Evolutionary conservation across 2,888 invertebrate genomes (phyloP).

Genomic region (Omphaloscelis lunosa): DNA sequence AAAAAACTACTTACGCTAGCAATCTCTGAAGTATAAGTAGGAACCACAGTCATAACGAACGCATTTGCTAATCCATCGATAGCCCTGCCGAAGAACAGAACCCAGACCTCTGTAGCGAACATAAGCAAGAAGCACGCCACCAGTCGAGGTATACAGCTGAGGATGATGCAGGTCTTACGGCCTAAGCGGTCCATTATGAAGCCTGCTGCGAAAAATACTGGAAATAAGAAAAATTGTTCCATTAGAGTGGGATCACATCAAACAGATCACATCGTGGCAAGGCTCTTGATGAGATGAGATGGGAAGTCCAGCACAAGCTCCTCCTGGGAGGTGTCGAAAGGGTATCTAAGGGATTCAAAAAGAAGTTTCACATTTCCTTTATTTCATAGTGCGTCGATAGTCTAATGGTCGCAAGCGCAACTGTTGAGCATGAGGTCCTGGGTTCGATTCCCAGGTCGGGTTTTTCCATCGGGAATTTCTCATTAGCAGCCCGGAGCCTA

Average conservation of each 20-base stretch:
- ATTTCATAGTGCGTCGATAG: not conserved
- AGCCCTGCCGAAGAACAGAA: slow-evolving; percentile 71
- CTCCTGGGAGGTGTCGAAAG: not conserved
- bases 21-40: slow-evolving; percentile 79
- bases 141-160: slow-evolving; percentile 70
- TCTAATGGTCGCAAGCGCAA: too few species aligned
- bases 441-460: too few species aligned
- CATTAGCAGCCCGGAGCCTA: too few species aligned
- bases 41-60: slow-evolving; percentile 68
- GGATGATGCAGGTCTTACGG: slow-evolving; percentile 66
- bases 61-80: slow-evolving; percentile 68
- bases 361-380: not conserved
- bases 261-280: not conserved
- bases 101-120: slow-evolving; percentile 75
- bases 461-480: too few species aligned
- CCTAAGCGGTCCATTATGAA: slow-evolving; percentile 67
- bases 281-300: too few species aligned
- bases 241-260: not conserved
- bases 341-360: not conserved
- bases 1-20: slow-evolving; percentile 71
- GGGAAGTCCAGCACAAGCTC: too few species aligned
- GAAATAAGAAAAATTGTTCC: slow-evolving; percentile 21
- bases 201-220: slow-evolving; percentile 61
- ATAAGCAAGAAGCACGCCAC: slow-evolving; percentile 65
- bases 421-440: too few species aligned